phyloP scores from a whole-genome alignment of 1,140 invertebrate genomes.

The Aphis craccivora region DNA sequence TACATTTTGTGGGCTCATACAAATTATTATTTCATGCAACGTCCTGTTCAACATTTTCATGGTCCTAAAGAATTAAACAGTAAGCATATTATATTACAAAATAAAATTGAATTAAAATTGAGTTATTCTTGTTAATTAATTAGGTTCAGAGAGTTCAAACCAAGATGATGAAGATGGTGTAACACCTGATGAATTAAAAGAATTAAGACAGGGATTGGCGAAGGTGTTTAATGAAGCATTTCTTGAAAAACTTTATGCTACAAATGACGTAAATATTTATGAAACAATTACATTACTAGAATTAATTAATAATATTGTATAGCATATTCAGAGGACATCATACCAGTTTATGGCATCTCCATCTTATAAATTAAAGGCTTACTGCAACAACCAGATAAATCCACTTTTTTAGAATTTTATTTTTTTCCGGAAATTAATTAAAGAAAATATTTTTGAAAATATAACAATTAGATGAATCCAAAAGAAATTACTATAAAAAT shows the following conservation, averaged over 20 bases:
- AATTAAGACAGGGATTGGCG: constrained; percentile 42
- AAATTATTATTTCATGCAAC: constrained; percentile 53
- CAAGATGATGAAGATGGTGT: constrained; percentile 42
- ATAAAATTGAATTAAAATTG: neutral
- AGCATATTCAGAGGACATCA: too few relatives aligned
- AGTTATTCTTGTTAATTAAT: neutral
- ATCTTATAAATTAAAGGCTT: too few relatives aligned
- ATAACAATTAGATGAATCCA: too few relatives aligned
- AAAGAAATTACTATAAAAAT: too few relatives aligned
- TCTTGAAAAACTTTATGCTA: constrained; percentile 37
- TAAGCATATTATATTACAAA: neutral
- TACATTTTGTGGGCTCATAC: constrained; percentile 54
- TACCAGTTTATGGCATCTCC: neutral
- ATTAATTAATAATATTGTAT: neutral
- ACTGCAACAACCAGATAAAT: too few relatives aligned
- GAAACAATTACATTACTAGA: neutral
- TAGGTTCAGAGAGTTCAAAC: constrained; percentile 20
- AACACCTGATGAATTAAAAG: constrained; percentile 54
- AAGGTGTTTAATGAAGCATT: constrained; percentile 52
- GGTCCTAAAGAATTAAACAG: constrained; percentile 43
- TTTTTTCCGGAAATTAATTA: too few relatives aligned
- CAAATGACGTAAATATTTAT: constrained; percentile 35
- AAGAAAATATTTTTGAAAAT: too few relatives aligned
- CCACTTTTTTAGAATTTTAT: too few relatives aligned
- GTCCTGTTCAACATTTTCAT: constrained; percentile 43